These are phyloP conservation scores for Chalcosyrphus nemorum DNA, from an alignment of 2,888 invertebrate genomes.

Conservation along the genomic window DNA sequence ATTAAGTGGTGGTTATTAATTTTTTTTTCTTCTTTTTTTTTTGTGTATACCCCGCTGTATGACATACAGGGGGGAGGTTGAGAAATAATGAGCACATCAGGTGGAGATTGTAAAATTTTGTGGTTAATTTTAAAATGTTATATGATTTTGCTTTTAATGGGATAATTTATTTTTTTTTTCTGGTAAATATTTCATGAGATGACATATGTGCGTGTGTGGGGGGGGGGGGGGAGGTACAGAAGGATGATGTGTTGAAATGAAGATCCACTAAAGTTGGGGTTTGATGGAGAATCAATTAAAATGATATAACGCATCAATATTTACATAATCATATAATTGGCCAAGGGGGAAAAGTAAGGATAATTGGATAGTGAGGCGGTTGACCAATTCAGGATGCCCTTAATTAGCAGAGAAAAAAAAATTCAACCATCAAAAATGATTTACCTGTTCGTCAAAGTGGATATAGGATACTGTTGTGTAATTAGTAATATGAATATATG, in stretches of 20 bases:
- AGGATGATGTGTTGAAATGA: background rate
- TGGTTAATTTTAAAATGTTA: constrained; percentile 4
- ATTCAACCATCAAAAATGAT: too few relatives aligned
- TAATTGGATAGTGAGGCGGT: background rate
- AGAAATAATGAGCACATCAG: constrained; percentile 29
- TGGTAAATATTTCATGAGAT: constrained; percentile 4
- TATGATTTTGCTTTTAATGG: background rate
- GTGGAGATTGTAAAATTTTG: constrained; percentile 22
- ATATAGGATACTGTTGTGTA: too few relatives aligned
- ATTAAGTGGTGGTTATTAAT: constrained; percentile 51
- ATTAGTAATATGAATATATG: too few relatives aligned
- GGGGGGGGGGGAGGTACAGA: too few relatives aligned
- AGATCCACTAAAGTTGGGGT: background rate
- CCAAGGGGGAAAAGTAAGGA: too few relatives aligned
- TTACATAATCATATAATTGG: background rate
- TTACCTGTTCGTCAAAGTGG: too few relatives aligned
- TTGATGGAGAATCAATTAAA: background rate
- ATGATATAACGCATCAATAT: background rate
- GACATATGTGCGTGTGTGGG: background rate
- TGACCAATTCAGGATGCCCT: background rate
- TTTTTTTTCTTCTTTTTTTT: background rate
- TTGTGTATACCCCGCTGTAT: background rate
- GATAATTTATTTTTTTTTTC: background rate
- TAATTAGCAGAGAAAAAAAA: too few relatives aligned
- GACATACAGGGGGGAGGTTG: constrained; percentile 11